phyloP scores from a whole-genome alignment of 2,797 vertebrate species.

The Orientallactaga sibirica region DNA sequence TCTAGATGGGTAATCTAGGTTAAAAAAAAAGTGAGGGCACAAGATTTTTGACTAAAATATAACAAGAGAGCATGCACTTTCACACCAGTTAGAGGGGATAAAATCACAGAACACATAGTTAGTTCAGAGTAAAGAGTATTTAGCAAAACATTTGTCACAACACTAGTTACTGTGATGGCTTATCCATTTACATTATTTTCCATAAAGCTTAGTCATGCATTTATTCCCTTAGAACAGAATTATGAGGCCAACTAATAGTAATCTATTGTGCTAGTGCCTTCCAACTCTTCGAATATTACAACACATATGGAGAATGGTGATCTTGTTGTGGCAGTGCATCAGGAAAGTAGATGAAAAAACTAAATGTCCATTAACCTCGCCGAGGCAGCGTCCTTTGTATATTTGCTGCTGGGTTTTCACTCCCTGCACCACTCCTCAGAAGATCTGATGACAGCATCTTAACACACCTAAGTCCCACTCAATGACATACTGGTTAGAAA shows the following conservation, averaged over 20 bases:
- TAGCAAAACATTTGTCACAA: slow-evolving; percentile 9
- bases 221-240: slow-evolving; percentile 20
- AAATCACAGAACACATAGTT: background rate
- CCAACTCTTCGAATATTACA: slow-evolving; percentile 33
- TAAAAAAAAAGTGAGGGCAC: background rate
- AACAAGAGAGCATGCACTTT: slow-evolving; percentile 36
- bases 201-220: background rate
- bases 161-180: background rate
- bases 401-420: no score
- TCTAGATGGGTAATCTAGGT: background rate
- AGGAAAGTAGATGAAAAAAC: background rate
- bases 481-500: background rate
- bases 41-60: slow-evolving; percentile 10
- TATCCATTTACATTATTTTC: slow-evolving; percentile 6
- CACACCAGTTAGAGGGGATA: background rate
- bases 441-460: background rate
- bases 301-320: background rate
- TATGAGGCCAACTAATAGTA: slow-evolving; percentile 22
- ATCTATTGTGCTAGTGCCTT: slow-evolving; percentile 15
- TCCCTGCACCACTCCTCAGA: background rate
- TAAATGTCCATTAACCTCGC: background rate
- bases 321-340: background rate
- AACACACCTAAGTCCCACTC: background rate
- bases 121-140: background rate
- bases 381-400: background rate